These are phyloP conservation scores for Zaprionus bogoriensis DNA, from an alignment of 2,888 invertebrate species.

Conservation along the genomic window DNA sequence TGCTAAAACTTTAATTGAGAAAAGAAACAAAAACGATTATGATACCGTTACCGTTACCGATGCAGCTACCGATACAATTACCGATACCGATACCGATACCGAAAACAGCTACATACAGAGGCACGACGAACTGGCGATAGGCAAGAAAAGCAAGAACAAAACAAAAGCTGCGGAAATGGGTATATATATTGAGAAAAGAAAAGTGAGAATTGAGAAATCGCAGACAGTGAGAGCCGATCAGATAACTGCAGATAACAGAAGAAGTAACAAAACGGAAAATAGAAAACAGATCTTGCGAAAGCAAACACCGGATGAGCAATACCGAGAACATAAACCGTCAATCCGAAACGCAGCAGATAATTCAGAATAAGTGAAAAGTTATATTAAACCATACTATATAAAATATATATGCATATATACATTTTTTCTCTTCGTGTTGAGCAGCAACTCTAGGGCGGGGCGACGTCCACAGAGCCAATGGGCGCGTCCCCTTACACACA, in stretches of 20 bases:
- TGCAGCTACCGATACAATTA: background rate
- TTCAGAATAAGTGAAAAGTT: constrained; percentile 26
- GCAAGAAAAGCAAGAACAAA: background rate
- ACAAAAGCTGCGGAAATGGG: constrained; percentile 2
- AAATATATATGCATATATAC: constrained; percentile 42
- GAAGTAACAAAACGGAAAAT: background rate
- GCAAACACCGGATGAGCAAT: too few relatives aligned
- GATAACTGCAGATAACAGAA: background rate
- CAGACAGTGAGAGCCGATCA: background rate
- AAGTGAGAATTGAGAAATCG: background rate
- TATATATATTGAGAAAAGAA: background rate
- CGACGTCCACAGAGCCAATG: background rate
- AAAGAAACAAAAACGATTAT: background rate
- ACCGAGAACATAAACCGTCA: constrained; percentile 2
- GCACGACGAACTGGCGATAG: constrained; percentile 22
- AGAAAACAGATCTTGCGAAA: background rate
- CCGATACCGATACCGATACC: background rate
- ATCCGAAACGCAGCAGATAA: background rate
- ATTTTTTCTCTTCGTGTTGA: constrained; percentile 49
- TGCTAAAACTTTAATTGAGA: background rate
- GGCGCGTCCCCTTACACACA: constrained; percentile 5
- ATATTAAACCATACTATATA: constrained; percentile 42
- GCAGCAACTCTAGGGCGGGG: constrained; percentile 34
- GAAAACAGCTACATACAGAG: constrained; percentile 26
- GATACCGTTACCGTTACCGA: constrained; percentile 1